Conservation (phyloP, 1,140 invertebrate species). For the Drosophila bifasciata region DNA sequence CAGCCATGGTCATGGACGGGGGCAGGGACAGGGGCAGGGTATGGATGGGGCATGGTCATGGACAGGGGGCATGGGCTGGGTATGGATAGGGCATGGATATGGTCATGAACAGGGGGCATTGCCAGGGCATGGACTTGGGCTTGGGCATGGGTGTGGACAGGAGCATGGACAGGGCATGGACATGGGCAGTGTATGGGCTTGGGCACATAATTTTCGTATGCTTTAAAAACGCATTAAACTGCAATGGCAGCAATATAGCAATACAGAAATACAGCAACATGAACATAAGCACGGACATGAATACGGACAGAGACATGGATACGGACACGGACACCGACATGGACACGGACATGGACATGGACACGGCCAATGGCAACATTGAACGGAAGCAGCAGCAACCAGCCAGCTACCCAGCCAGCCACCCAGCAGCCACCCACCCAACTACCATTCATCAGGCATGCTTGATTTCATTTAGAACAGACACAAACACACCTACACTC, state of each 20-base stretch:
- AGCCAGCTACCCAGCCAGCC: background rate
- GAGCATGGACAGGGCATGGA: too few species aligned
- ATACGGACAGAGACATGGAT: slow-evolving; percentile 10
- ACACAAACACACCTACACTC: slow-evolving; percentile 5
- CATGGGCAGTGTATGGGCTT: too few species aligned
- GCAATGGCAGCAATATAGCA: slow-evolving; percentile 37
- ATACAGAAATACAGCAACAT: slow-evolving; percentile 29
- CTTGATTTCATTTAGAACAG: slow-evolving; percentile 52
- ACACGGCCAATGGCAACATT: background rate
- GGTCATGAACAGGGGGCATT: too few species aligned
- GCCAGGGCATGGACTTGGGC: too few species aligned
- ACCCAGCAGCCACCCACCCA: background rate
- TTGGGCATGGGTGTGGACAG: too few species aligned
- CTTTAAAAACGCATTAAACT: slow-evolving; percentile 69
- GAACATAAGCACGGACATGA: slow-evolving; percentile 44
- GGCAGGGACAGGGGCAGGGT: too few species aligned
- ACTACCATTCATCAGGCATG: slow-evolving; percentile 28
- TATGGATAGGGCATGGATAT: too few species aligned
- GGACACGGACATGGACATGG: slow-evolving; percentile 6
- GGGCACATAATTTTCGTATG: slow-evolving; percentile 51
- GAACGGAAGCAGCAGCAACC: slow-evolving; percentile 28
- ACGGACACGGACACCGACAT: slow-evolving; percentile 18
- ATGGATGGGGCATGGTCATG: too few species aligned
- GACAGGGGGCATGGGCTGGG: too few species aligned
- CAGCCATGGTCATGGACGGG: too few species aligned